Base-by-base conservation (phyloP, 2,113 vertebrate species). In the Uropsilus gracilis region DNA sequence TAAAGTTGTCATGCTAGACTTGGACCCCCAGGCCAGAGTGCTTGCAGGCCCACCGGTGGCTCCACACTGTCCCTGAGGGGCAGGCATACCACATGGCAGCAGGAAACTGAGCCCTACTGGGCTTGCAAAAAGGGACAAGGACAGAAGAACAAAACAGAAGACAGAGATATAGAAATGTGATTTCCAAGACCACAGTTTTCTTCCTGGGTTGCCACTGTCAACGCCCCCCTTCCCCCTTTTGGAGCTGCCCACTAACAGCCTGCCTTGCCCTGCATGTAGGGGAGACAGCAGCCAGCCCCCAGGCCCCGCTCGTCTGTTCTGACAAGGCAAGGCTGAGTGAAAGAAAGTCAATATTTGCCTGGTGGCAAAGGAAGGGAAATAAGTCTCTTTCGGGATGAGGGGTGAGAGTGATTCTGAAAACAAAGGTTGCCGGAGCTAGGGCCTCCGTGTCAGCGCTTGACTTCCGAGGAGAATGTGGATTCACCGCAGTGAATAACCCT, bases 341-440 rank as follows among this genome's bases (percentile, higher is more conserved):
- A 92, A 73, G 80, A 89, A 94, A 90, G 96, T 89, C 95, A 89
- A 76, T 91, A 91, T 91, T 93, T 96, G 87, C 78, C 92, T 90
- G 22, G 75, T 24, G 87, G 90, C 72, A 12, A 30, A 82, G 94
- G 71, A 34, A n/a, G 2, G 68, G 66, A 61, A 75, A 8, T 30
- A 37, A 84, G 87, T 86, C 78, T 32, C 89, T 57, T 37, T 42
- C 3, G n/a, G 84, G 59, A 24, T 18, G 17, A 50, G 68, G 34
- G 32, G 34, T 26, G 28, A 32, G 34, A 71, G 72, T 9, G 57
- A 20, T 64, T 72, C 80, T 57, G 82, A 30, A 80, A 53, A 86
- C 71, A 14, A 72, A 53, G 86, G 22, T 12, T 14, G 30, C 14
- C 0, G 55, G 2, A 10, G 1, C 34, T 11, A 10, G 11, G 82